Conservation (phyloP, 2,797 vertebrate species). For the Cynopterus sphinx region DNA sequence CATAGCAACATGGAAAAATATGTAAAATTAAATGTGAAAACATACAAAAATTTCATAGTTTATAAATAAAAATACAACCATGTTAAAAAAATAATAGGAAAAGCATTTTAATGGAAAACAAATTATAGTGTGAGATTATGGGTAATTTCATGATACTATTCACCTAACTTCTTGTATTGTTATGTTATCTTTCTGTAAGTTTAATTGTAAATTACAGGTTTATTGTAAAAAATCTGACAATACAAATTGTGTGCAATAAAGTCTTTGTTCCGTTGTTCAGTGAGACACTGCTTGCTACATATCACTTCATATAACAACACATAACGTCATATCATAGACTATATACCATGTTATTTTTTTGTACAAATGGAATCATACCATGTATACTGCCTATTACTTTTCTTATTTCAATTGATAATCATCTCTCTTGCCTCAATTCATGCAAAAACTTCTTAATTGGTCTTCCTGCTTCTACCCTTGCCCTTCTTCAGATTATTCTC, state of each 20-base stretch:
- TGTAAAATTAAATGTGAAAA: background rate
- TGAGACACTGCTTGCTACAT: background rate
- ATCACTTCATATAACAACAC: background rate
- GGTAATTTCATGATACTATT: background rate
- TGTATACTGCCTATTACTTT: background rate
- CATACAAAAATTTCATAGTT: constrained; percentile 15
- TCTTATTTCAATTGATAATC: background rate
- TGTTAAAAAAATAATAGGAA: background rate
- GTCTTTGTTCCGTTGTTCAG: background rate
- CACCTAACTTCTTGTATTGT: background rate
- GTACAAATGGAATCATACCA: background rate
- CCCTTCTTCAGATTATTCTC: background rate
- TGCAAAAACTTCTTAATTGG: background rate
- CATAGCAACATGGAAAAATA: background rate
- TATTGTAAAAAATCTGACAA: background rate
- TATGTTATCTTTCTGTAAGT: background rate
- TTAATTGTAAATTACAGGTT: background rate
- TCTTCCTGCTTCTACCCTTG: background rate
- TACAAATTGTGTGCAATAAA: background rate
- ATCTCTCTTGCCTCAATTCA: background rate
- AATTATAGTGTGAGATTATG: background rate
- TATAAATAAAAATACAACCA: background rate
- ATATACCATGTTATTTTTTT: background rate
- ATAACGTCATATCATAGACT: background rate
- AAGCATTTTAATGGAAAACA: background rate